A percentile compares a stretch with the other conserved stretches of the same genome.
phyloP scores from a whole-genome alignment of 2,113 vertebrate species.

The Maccullochella peelii region DNA sequence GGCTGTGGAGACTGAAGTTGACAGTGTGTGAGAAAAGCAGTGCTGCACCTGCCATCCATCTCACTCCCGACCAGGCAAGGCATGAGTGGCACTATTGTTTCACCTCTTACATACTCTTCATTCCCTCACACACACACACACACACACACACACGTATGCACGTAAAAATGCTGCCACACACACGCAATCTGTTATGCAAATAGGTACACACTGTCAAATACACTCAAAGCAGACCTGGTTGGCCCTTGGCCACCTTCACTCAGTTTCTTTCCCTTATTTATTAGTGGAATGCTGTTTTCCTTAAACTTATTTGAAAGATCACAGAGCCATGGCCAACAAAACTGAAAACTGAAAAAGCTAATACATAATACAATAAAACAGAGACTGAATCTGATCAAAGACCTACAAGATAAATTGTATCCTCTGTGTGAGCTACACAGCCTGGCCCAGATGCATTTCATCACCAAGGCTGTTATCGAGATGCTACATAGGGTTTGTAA shows the following conservation, averaged over 20 bases:
- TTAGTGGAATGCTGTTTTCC: slow-evolving; percentile 27
- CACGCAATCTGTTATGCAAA: not conserved
- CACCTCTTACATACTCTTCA: slow-evolving; percentile 61
- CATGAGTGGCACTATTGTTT: slow-evolving; percentile 68
- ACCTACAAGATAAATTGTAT: slow-evolving; percentile 19
- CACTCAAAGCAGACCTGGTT: slow-evolving; percentile 12
- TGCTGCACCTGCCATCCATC: slow-evolving; percentile 81
- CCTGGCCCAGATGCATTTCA: slow-evolving; percentile 35
- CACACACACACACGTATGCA: not conserved
- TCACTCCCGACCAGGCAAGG: slow-evolving; percentile 72
- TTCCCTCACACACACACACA: slow-evolving; percentile 15
- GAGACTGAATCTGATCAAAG: slow-evolving; percentile 40
- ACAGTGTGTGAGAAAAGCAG: slow-evolving; percentile 79
- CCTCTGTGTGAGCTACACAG: slow-evolving; percentile 25
- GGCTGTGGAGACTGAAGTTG: slow-evolving; percentile 73
- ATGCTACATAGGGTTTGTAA: slow-evolving; percentile 55
- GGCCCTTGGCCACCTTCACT: slow-evolving; percentile 18
- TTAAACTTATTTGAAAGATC: slow-evolving; percentile 34
- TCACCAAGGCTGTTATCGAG: slow-evolving; percentile 40
- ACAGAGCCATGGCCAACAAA: slow-evolving; percentile 10
- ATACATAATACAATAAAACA: slow-evolving; percentile 9
- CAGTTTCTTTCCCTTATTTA: slow-evolving; percentile 24
- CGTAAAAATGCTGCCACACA: slow-evolving; percentile 10
- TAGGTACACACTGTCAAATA: slow-evolving; percentile 25
- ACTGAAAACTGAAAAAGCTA: not conserved